These are phyloP conservation scores for Antitype chi DNA, from an alignment of 2,888 invertebrate genomes.

Conservation along the genomic window DNA sequence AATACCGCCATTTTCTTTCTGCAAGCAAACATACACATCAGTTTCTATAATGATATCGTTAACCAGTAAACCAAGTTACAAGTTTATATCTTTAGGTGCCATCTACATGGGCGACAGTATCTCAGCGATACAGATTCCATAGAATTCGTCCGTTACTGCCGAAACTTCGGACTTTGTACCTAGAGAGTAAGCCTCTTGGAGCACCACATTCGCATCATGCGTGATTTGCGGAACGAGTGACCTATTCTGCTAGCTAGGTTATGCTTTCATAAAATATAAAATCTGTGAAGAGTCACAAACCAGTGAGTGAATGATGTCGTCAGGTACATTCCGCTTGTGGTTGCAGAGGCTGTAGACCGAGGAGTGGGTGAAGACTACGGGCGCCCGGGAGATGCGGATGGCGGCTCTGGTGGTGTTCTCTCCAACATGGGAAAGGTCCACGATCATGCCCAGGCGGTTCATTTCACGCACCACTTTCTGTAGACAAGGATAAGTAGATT, in stretches of 20 bases:
- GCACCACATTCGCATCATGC: too few relatives aligned
- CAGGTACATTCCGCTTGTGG: too few relatives aligned
- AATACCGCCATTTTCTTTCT: slow-evolving; percentile 93
- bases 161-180: too few relatives aligned
- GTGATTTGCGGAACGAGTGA: too few relatives aligned
- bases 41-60: not conserved
- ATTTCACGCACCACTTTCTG: slow-evolving; percentile 94
- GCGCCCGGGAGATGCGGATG: slow-evolving; percentile 92
- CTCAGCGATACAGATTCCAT: too few relatives aligned
- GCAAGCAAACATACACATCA: slow-evolving; percentile 60
- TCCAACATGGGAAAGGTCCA: slow-evolving; percentile 94
- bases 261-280: not conserved
- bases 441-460: slow-evolving; percentile 95
- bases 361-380: slow-evolving; percentile 95
- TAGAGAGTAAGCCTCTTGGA: too few relatives aligned
- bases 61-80: not conserved
- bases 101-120: too few relatives aligned
- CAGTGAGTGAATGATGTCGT: too few relatives aligned
- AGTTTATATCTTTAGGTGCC: not conserved
- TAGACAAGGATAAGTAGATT: slow-evolving; percentile 60
- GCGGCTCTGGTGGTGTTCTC: slow-evolving; percentile 93
- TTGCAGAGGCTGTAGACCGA: slow-evolving; percentile 93
- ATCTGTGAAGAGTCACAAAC: slow-evolving; percentile 77
- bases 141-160: too few relatives aligned
- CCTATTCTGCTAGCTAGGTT: too few relatives aligned